Conservation (phyloP, 2,888 invertebrate species). For the Venustoraphidia nigricollis region DNA sequence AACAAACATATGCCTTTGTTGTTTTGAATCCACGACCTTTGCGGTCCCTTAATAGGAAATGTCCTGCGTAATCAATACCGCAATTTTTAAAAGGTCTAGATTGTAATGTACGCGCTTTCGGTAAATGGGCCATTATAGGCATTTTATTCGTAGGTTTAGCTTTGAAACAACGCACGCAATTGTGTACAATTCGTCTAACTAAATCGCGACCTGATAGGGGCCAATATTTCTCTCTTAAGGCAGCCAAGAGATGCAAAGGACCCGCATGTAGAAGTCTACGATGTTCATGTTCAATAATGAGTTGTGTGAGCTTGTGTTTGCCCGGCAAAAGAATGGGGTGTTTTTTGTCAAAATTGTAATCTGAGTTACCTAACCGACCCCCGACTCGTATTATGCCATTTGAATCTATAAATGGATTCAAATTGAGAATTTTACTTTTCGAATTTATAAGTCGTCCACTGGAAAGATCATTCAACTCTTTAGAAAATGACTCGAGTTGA, state of each 20-base stretch:
- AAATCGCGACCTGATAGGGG: slow-evolving; percentile 6
- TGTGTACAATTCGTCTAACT: slow-evolving; percentile 4
- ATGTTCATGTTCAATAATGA: slow-evolving; percentile 12
- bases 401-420: slow-evolving; percentile 8
- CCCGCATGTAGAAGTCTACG: slow-evolving; percentile 10
- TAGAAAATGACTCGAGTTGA: not conserved
- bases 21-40: too few relatives aligned
- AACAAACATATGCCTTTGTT: too few relatives aligned
- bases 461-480: not conserved
- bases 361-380: slow-evolving; percentile 7
- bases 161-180: slow-evolving; percentile 11
- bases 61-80: slow-evolving; percentile 14
- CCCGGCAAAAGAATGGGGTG: too few relatives aligned
- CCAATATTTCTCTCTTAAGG: slow-evolving; percentile 9
- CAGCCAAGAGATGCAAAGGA: slow-evolving; percentile 7
- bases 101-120: slow-evolving; percentile 8
- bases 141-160: slow-evolving; percentile 7
- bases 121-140: slow-evolving; percentile 17
- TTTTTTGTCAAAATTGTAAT: slow-evolving; percentile 6
- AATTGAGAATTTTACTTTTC: not conserved
- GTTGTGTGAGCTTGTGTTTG: slow-evolving; percentile 6
- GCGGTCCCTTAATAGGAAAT: slow-evolving; percentile 10
- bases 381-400: slow-evolving; percentile 6
- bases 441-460: not conserved
- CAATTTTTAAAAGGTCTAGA: slow-evolving; percentile 9